Percentiles rank a stretch among this genome's conserved stretches.
phyloP scores from a whole-genome alignment of 2,888 invertebrate species.

The Dascillus cervinus region DNA sequence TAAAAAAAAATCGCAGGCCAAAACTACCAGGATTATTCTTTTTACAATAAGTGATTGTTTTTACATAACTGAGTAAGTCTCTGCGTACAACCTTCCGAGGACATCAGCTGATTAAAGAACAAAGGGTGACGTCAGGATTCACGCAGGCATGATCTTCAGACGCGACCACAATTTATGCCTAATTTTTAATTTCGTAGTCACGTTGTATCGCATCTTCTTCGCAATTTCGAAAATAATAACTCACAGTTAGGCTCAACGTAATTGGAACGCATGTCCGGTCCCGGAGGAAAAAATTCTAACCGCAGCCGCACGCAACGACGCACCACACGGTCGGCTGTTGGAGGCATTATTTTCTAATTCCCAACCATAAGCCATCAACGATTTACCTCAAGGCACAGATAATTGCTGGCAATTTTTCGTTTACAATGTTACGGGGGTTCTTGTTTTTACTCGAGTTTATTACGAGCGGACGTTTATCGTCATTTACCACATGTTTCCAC shows the following conservation, averaged over 20 bases:
- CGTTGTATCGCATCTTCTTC: constrained; percentile 7
- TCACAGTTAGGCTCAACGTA: constrained; percentile 10
- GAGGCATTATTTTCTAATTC: constrained; percentile 14
- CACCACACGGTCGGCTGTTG: constrained; percentile 12
- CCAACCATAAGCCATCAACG: constrained; percentile 13
- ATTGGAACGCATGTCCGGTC: constrained; percentile 10
- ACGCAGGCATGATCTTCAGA: constrained; percentile 14
- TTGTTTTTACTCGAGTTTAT: constrained; percentile 11
- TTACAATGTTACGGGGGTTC: constrained; percentile 7
- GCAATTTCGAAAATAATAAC: constrained; percentile 3
- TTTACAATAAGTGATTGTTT: too few relatives aligned
- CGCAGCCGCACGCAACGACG: constrained; percentile 15
- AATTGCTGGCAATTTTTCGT: constrained; percentile 16
- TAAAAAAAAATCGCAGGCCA: too few relatives aligned
- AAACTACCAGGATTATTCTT: too few relatives aligned
- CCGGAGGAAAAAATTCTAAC: constrained; percentile 8
- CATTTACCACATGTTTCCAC: constrained; percentile 13
- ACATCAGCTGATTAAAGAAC: constrained; percentile 15
- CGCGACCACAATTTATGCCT: constrained; percentile 5
- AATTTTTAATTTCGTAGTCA: constrained; percentile 11
- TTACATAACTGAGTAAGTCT: too few relatives aligned
- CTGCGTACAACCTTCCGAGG: too few relatives aligned
- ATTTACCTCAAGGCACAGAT: constrained; percentile 13
- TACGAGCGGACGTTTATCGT: constrained; percentile 14
- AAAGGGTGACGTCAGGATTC: constrained; percentile 14